Evolutionary conservation across 2,888 invertebrate genomes (phyloP).

Genomic region (Chrysotoxum bicinctum): DNA sequence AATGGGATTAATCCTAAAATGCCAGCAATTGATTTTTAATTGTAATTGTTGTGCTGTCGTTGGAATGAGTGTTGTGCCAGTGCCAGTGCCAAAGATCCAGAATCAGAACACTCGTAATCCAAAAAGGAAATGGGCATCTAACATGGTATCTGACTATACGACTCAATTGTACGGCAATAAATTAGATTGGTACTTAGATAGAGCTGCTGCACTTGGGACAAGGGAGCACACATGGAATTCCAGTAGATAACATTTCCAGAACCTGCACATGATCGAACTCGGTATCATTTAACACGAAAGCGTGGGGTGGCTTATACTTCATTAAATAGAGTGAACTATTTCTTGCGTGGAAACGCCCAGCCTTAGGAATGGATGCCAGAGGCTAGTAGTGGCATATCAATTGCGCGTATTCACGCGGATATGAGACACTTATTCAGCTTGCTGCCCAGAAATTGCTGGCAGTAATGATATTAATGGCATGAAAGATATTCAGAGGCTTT

Average conservation of each 20-base stretch:
- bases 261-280: conserved; percentile 72
- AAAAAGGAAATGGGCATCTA: conserved; percentile 58
- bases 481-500: conserved; percentile 48
- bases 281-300: conserved; percentile 68
- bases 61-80: conserved; percentile 22
- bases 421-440: conserved; percentile 63
- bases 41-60: conserved; percentile 67
- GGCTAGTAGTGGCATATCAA: conserved; percentile 60
- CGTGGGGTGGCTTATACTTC: conserved; percentile 53
- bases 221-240: conserved; percentile 67
- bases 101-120: conserved; percentile 22
- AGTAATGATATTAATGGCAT: conserved; percentile 72
- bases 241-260: conserved; percentile 71
- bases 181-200: conserved; percentile 73
- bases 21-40: conserved; percentile 71
- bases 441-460: conserved; percentile 44
- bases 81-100: not conserved
- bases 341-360: conserved; percentile 71
- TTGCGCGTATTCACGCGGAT: conserved; percentile 68
- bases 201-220: conserved; percentile 71
- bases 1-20: conserved; percentile 57
- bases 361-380: not conserved
- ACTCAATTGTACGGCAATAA: conserved; percentile 70
- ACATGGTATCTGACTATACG: conserved; percentile 69
- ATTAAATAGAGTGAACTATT: conserved; percentile 55